phyloP scores from a whole-genome alignment of 2,888 invertebrate species.

The Campopleginae sp. region DNA sequence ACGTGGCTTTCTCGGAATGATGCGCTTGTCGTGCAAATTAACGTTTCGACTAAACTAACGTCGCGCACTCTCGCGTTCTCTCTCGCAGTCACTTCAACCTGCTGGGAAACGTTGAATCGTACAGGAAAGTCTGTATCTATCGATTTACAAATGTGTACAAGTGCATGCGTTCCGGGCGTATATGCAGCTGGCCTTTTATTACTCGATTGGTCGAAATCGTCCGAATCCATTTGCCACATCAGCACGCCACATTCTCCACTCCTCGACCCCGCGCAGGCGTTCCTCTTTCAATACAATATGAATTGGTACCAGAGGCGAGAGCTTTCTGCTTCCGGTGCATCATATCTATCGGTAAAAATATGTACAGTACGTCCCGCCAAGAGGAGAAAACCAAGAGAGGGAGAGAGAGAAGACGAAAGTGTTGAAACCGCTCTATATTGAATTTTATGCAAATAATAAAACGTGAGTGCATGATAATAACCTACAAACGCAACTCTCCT shows the following conservation, averaged over 20 bases:
- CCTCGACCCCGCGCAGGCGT: neutral
- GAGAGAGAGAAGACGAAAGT: neutral
- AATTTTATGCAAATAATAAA: constrained; percentile 41
- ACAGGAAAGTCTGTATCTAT: constrained; percentile 2
- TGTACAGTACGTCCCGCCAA: neutral
- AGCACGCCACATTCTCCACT: constrained; percentile 2
- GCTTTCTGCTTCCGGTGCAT: constrained; percentile 45
- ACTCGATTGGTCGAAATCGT: constrained; percentile 58
- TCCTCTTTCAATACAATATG: constrained; percentile 48
- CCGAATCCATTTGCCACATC: constrained; percentile 65
- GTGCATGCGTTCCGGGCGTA: neutral
- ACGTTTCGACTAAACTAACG: constrained; percentile 46
- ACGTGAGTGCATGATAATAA: constrained; percentile 43
- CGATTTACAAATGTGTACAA: constrained; percentile 14
- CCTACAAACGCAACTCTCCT: constrained; percentile 14
- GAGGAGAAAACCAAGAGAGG: neutral
- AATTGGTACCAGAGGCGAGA: constrained; percentile 51
- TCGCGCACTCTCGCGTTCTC: constrained; percentile 8
- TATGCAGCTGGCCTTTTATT: constrained; percentile 56
- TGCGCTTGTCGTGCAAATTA: constrained; percentile 58
- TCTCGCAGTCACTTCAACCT: neutral
- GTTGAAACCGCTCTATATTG: constrained; percentile 42
- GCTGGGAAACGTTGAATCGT: constrained; percentile 44
- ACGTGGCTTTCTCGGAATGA: constrained; percentile 30
- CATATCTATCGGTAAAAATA: constrained; percentile 31